These are phyloP conservation scores for Cochlearius cochlearius DNA, from an alignment of 2,113 vertebrate genomes.

Conservation along the genomic window DNA sequence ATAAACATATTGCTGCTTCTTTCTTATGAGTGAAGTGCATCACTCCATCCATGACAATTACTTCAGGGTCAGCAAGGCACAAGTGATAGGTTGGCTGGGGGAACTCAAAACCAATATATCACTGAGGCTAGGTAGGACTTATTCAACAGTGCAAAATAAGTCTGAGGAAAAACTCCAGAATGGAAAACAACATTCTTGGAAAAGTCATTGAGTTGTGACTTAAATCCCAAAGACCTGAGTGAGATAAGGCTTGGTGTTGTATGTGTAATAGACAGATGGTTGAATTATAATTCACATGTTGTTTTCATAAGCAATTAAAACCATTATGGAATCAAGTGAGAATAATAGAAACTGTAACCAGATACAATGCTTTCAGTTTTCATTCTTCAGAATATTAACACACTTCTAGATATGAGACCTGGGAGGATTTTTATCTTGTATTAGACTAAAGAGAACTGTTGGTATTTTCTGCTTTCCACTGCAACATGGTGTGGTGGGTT, in stretches of 20 bases:
- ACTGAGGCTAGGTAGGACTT: not conserved
- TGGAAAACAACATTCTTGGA: not conserved
- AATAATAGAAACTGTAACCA: not conserved
- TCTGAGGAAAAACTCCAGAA: not conserved
- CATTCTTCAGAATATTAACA: not conserved
- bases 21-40: too few species aligned
- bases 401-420: not conserved
- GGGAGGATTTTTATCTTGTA: not conserved
- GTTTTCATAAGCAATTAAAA: not conserved
- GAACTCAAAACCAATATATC: slow-evolving; percentile 35
- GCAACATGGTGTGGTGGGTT: not conserved
- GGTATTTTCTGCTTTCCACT: not conserved
- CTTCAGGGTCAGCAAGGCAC: not conserved
- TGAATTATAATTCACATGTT: not conserved
- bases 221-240: not conserved
- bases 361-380: not conserved
- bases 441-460: not conserved
- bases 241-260: not conserved
- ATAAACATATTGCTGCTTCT: too few species aligned
- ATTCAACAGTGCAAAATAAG: slow-evolving; percentile 3
- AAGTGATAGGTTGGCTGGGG: slow-evolving; percentile 22
- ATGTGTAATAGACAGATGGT: not conserved
- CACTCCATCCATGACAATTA: not conserved
- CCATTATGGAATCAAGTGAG: not conserved
- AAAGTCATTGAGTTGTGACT: not conserved